Conservation (phyloP, 1,140 invertebrate species). For the Hylaeus volcanicus region DNA sequence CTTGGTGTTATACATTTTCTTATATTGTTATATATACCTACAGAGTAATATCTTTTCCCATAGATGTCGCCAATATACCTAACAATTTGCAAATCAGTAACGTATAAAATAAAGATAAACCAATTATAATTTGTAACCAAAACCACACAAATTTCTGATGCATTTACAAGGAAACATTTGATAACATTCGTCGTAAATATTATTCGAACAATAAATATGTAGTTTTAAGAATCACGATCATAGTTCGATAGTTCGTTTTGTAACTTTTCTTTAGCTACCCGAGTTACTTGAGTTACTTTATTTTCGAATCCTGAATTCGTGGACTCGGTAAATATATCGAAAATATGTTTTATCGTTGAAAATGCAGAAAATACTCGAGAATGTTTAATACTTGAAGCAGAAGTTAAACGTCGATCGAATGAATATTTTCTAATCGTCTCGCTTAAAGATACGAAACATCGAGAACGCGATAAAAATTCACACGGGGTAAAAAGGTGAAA, state of each 20-base stretch:
- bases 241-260: background rate
- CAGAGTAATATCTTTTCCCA: background rate
- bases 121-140: background rate
- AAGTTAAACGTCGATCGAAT: background rate
- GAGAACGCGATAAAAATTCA: background rate
- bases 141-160: background rate
- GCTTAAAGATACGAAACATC: background rate
- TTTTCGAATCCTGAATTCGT: too few relatives aligned
- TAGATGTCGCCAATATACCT: conserved; percentile 36
- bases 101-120: background rate
- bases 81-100: conserved; percentile 1
- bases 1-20: conserved; percentile 45
- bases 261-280: background rate
- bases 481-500: background rate
- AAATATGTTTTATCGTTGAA: background rate
- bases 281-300: too few relatives aligned
- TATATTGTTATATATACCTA: conserved; percentile 10
- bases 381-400: background rate
- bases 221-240: background rate
- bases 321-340: background rate
- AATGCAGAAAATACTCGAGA: background rate
- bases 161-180: too few relatives aligned
- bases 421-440: background rate
- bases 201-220: background rate
- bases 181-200: background rate